Conservation (phyloP, 2,797 vertebrate species). For the Cichlasoma orientale region DNA sequence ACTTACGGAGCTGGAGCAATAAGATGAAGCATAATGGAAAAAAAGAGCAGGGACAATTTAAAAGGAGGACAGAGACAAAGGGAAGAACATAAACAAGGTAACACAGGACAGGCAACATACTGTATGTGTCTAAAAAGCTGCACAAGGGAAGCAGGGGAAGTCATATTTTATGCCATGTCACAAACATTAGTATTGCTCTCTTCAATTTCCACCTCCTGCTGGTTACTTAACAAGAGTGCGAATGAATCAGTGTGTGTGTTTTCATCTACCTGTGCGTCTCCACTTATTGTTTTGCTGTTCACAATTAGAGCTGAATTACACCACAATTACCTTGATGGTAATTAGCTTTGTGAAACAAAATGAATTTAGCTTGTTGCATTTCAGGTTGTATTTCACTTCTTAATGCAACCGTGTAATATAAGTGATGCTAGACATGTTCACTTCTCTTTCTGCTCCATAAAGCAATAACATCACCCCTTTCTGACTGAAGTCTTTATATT, state of each 20-base stretch:
- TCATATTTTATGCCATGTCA: constrained; percentile 1
- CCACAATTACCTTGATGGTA: constrained; percentile 61
- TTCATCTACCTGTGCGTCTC: constrained; percentile 24
- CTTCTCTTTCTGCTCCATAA: background rate
- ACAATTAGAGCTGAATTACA: constrained; percentile 65
- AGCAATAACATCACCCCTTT: background rate
- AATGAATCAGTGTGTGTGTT: constrained; percentile 27
- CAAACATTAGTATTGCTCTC: background rate
- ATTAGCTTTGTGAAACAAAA: constrained; percentile 45
- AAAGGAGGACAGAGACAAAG: constrained; percentile 16
- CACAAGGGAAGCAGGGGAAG: background rate
- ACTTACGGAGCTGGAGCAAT: constrained; percentile 10
- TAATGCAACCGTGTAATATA: constrained; percentile 19
- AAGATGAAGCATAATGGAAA: constrained; percentile 8
- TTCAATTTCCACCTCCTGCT: constrained; percentile 27
- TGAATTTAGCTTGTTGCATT: constrained; percentile 13
- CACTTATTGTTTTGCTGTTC: constrained; percentile 59
- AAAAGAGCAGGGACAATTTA: constrained; percentile 3
- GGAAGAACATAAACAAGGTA: background rate
- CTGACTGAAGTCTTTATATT: background rate
- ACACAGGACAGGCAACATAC: constrained; percentile 3
- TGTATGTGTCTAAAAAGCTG: background rate
- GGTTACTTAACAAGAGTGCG: constrained; percentile 33
- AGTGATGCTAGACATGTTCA: background rate
- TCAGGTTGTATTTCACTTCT: constrained; percentile 28